Base-by-base conservation (phyloP, 2,888 invertebrate species). In the Eupeodes latifasciatus region DNA sequence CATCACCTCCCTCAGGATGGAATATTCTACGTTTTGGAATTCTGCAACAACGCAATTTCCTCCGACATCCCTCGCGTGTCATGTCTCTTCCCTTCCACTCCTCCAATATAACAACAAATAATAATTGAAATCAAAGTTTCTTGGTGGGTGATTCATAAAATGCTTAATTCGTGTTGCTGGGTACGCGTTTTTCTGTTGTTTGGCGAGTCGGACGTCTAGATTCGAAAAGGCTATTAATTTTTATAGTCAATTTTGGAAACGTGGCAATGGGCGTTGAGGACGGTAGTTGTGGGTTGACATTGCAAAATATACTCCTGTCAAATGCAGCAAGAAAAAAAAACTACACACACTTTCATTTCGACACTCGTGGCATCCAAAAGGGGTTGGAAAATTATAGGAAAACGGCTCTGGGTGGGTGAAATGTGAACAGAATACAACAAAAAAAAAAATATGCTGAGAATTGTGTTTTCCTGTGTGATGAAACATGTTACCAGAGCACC, bases 381-480 rank as follows among this genome's bases (percentile, higher is more conserved):
- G 10, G 27, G 4, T 55, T 53, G 40, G 40, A 0, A 14, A 49
- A 27, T 27, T 74, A 6, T 6, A 16, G 53, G n/a, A 34, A 27
- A 19, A 1, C 27, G 27, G 2, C 27, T 0, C 11, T 61, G 53
- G 5, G 14, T 5, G 19, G 1, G 7, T 40, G 59, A 27, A 55
- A 19, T 27, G 27, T 27, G 9, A 12, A 51, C 5, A 34, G 55
- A 44, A 40, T 27, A 27, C 2, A 27, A 27, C 27, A 71, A 11
- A 34, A 49, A 47, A 16, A n/a, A n/a, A n/a, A 51, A 40, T 69
- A 49, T 57, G 36, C 66, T 27, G 64, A 83, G 76, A 83, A 87
- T 80, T 87, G 77, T 80, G 57, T 83, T 83, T 86, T 83, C 80
- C 87, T 87, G 76, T 72, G 84, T 72, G 84, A 27, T 27, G 66